phyloP scores from a whole-genome alignment of 1,140 invertebrate species.

The Leptestheria dahalacensis region DNA sequence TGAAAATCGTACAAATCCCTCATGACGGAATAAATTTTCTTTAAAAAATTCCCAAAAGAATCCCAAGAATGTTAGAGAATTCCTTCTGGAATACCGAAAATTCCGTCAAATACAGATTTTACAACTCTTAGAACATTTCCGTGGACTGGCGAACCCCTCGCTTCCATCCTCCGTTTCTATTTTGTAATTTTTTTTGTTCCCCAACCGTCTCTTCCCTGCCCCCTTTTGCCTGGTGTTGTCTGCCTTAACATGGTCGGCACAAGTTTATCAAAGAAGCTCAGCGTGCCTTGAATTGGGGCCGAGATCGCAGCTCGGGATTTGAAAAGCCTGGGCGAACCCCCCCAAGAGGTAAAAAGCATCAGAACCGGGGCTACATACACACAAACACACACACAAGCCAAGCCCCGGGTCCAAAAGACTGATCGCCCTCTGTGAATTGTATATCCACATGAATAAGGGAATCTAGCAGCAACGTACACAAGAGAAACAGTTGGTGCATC shows the following conservation, averaged over 20 bases:
- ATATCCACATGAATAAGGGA: neutral
- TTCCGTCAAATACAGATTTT: neutral
- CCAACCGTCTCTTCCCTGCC: neutral
- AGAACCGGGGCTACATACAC: neutral
- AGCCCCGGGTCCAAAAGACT: neutral
- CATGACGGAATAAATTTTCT: too few species aligned
- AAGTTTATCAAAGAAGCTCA: neutral
- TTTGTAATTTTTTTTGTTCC: too few species aligned
- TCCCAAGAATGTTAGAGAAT: too few species aligned
- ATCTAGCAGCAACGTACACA: neutral
- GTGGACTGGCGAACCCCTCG: too few species aligned
- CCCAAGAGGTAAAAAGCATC: neutral
- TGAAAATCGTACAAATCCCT: too few species aligned
- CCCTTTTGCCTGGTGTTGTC: neutral
- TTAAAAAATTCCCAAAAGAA: too few species aligned
- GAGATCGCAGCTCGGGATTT: too few species aligned
- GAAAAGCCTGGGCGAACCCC: too few species aligned
- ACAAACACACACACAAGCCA: neutral
- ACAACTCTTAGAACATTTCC: too few species aligned
- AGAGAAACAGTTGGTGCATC: neutral
- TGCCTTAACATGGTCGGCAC: neutral
- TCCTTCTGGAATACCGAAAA: too few species aligned
- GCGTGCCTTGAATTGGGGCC: neutral
- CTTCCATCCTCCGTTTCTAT: too few species aligned
- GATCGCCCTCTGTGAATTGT: neutral